Percentiles rank a stretch among this genome's conserved stretches.
phyloP scores from a whole-genome alignment of 2,797 vertebrate species.

The Buceros bicornis region DNA sequence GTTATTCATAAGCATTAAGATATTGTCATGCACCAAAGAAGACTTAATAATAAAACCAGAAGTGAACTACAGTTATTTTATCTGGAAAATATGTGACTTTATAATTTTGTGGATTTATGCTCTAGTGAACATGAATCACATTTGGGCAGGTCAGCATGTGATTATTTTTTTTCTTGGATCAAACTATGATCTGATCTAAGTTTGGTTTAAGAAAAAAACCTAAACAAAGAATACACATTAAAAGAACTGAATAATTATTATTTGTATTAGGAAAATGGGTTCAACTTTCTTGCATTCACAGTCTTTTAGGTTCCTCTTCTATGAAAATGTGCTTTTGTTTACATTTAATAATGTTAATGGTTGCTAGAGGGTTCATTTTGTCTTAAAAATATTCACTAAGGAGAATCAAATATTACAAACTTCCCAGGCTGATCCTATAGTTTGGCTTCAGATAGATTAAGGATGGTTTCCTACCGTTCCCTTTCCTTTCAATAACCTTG shows the following conservation, averaged over 20 bases:
- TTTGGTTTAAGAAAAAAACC: background rate
- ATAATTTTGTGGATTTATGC: slow-evolving; percentile 37
- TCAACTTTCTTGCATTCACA: background rate
- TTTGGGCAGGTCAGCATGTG: background rate
- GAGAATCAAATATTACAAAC: background rate
- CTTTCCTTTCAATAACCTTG: background rate
- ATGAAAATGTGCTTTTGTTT: background rate
- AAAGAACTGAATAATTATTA: background rate
- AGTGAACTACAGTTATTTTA: slow-evolving; percentile 4
- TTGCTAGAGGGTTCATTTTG: background rate
- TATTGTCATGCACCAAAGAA: background rate
- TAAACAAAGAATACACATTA: background rate
- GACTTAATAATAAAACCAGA: slow-evolving; percentile 3
- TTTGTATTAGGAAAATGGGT: background rate
- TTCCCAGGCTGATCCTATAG: background rate
- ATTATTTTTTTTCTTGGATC: background rate
- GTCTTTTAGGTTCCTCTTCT: background rate
- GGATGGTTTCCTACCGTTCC: background rate
- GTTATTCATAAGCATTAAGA: background rate
- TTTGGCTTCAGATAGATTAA: background rate
- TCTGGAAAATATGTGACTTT: slow-evolving; percentile 34
- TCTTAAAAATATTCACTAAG: background rate
- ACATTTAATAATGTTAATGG: background rate
- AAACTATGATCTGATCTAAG: background rate
- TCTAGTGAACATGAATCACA: slow-evolving; percentile 34